These are phyloP conservation scores for Chaenocephalus aceratus DNA, from an alignment of 2,113 vertebrate genomes.

Conservation along the genomic window DNA sequence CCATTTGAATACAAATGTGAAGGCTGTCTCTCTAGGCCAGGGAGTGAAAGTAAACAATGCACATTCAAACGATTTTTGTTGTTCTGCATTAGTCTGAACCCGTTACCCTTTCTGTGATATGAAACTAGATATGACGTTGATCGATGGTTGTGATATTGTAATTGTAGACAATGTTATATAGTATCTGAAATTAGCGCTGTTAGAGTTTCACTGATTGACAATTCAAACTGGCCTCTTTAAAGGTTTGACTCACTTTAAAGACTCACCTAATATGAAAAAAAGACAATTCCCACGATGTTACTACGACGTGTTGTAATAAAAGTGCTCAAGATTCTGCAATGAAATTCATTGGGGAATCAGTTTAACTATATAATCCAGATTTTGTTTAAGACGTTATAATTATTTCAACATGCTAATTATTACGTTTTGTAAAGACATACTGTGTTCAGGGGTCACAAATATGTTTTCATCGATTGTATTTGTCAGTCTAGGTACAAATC, in stretches of 20 bases:
- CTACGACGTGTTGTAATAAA: not conserved
- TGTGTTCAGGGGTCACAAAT: not conserved
- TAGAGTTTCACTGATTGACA: not conserved
- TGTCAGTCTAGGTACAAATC: not conserved
- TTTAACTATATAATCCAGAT: not conserved
- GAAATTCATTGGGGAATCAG: not conserved
- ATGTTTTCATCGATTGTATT: not conserved
- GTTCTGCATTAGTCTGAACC: not conserved
- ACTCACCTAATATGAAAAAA: conserved; percentile 17
- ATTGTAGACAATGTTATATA: not conserved
- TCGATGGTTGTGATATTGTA: not conserved
- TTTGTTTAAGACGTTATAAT: not conserved
- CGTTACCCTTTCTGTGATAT: not conserved
- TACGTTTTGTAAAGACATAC: not conserved
- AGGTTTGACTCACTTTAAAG: conserved; percentile 1
- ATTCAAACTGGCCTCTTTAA: not conserved
- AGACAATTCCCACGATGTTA: not conserved
- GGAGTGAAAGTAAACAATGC: conserved; percentile 8
- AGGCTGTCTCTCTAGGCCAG: conserved; percentile 15
- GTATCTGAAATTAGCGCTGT: not conserved
- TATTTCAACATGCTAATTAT: conserved; percentile 5
- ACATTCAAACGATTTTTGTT: not conserved
- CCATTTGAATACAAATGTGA: conserved; percentile 35
- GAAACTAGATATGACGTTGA: not conserved
- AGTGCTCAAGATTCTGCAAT: conserved; percentile 1